These are phyloP conservation scores for Trinectes maculatus DNA, from an alignment of 2,113 vertebrate species.

Conservation along the genomic window DNA sequence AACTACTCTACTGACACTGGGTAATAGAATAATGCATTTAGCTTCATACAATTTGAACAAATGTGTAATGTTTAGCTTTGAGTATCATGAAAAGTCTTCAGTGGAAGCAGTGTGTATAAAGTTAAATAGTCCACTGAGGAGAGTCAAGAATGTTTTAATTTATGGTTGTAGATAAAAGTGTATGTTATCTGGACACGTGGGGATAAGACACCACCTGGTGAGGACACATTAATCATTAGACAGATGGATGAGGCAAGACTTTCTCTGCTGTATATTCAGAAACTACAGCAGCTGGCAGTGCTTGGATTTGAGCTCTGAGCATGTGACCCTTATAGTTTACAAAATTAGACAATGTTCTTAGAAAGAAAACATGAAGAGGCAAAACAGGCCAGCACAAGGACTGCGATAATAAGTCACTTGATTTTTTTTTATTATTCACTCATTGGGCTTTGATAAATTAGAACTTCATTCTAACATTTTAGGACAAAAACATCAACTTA, in stretches of 20 bases:
- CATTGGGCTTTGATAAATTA: too few species aligned
- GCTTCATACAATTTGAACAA: neutral
- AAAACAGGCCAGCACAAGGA: neutral
- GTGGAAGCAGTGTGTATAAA: too few species aligned
- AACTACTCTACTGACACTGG: neutral
- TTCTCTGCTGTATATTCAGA: slow-evolving; percentile 42
- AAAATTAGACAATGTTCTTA: neutral
- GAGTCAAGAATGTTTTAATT: slow-evolving; percentile 20
- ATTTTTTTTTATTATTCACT: neutral
- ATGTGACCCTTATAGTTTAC: slow-evolving; percentile 20
- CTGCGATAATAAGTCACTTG: neutral
- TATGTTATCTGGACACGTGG: slow-evolving; percentile 40
- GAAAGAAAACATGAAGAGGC: slow-evolving; percentile 18
- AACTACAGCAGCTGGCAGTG: slow-evolving; percentile 58
- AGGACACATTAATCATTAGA: slow-evolving; percentile 67
- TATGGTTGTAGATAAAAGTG: slow-evolving; percentile 22
- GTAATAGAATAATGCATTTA: neutral
- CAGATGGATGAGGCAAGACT: slow-evolving; percentile 57
- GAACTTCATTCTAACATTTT: too few species aligned
- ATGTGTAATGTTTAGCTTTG: neutral
- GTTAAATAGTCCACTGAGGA: neutral
- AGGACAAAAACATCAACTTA: too few species aligned
- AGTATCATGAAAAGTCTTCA: neutral
- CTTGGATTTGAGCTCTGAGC: slow-evolving; percentile 32
- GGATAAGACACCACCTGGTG: slow-evolving; percentile 54